phyloP scores from a whole-genome alignment of 2,888 invertebrate species.

The Acholoe squamosa region DNA sequence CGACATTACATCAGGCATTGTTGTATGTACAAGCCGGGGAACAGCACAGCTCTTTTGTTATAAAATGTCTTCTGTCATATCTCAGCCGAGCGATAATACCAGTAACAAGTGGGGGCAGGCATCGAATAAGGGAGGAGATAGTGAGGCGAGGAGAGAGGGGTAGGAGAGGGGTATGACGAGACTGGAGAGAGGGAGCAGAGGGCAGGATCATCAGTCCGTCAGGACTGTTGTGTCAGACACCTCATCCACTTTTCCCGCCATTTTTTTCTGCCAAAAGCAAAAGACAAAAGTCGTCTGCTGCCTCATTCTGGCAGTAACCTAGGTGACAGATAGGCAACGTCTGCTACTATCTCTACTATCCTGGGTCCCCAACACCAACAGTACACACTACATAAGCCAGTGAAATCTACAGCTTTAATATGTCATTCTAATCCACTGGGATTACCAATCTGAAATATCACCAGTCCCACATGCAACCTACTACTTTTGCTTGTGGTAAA shows the following conservation, averaged over 20 bases:
- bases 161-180: not conserved
- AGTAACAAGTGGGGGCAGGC: slow-evolving; percentile 7
- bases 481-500: not conserved
- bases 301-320: no score
- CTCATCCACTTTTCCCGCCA: slow-evolving; percentile 12
- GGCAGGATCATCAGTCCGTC: slow-evolving; percentile 28
- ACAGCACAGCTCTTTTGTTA: not conserved
- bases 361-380: not conserved
- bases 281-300: slow-evolving; percentile 38
- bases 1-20: not conserved
- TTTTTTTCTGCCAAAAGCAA: not conserved
- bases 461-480: no score
- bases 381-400: not conserved
- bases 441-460: not conserved
- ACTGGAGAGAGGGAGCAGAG: not conserved
- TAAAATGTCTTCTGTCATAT: not conserved
- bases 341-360: not conserved
- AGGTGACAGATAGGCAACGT: not conserved
- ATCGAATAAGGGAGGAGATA: not conserved
- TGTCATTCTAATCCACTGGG: not conserved
- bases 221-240: not conserved
- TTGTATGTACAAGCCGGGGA: not conserved
- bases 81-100: not conserved
- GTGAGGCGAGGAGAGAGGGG: not conserved
- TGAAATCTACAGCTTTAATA: not conserved